Evolutionary conservation across 2,888 invertebrate species (phyloP).

Genomic region (Acronicta leporina): DNA sequence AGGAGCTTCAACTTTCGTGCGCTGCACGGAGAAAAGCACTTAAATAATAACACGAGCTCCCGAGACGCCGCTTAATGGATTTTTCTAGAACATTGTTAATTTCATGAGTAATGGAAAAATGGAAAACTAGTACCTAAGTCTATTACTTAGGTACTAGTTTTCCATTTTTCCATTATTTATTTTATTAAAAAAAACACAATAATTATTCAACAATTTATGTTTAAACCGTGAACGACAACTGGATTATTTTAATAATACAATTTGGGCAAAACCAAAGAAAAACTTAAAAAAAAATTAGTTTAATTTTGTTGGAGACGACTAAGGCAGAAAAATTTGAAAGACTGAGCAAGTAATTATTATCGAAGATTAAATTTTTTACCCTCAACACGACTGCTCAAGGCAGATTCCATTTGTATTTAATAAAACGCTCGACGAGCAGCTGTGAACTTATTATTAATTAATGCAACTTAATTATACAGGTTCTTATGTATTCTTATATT

Average conservation of each 20-base stretch:
- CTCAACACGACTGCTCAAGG: neutral
- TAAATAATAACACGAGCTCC: conserved; percentile 36
- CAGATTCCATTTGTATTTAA: neutral
- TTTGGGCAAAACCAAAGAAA: conserved; percentile 4
- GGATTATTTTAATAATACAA: conserved; percentile 9
- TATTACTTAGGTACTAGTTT: too few species aligned
- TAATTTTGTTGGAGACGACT: conserved; percentile 1
- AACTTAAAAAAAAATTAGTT: neutral
- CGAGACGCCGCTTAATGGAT: conserved; percentile 20
- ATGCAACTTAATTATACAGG: neutral
- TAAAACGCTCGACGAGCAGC: neutral
- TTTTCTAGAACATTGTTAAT: conserved; percentile 33
- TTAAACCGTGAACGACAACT: conserved; percentile 9
- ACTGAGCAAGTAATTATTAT: too few species aligned
- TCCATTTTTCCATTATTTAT: too few species aligned
- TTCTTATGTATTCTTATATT: neutral
- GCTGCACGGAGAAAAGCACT: conserved; percentile 40
- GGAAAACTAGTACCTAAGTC: too few species aligned
- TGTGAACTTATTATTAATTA: neutral
- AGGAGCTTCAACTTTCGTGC: conserved; percentile 35
- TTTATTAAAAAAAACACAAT: too few species aligned
- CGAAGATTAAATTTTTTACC: neutral
- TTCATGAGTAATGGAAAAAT: neutral
- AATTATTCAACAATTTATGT: conserved; percentile 10
- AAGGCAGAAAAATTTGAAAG: too few species aligned